A percentile compares a stretch with the other conserved stretches of the same genome.
Conservation (phyloP, 2,888 invertebrate genomes). For the Nymphalis polychloros region DNA sequence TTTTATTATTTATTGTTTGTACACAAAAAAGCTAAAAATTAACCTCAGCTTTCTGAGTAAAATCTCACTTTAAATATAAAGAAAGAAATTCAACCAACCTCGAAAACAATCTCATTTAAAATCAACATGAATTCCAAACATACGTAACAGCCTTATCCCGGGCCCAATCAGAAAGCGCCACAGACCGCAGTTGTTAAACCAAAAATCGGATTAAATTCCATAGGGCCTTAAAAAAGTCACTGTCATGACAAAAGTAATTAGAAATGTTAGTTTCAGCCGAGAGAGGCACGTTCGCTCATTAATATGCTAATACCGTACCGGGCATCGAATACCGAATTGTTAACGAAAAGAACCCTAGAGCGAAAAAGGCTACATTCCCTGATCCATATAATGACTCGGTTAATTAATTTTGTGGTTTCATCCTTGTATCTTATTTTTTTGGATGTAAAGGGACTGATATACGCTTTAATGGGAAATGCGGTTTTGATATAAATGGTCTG, state of each 20-base stretch:
- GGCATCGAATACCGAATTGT: constrained; percentile 59
- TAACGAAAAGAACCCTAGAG: constrained; percentile 46
- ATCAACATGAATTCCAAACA: constrained; percentile 7
- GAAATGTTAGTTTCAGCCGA: constrained; percentile 33
- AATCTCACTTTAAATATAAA: no score
- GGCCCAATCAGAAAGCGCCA: constrained; percentile 10
- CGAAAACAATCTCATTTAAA: constrained; percentile 6
- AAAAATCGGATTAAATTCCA: constrained; percentile 16
- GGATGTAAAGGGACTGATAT: constrained; percentile 8
- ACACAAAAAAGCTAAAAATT: no score
- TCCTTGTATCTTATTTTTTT: constrained; percentile 10
- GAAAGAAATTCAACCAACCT: not conserved
- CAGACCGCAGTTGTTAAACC: constrained; percentile 16
- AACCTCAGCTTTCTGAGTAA: no score
- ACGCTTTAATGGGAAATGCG: constrained; percentile 6
- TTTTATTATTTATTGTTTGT: no score
- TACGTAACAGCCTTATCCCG: constrained; percentile 6
- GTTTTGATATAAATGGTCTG: constrained; percentile 5
- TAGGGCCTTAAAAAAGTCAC: constrained; percentile 22
- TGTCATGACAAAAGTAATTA: constrained; percentile 31
- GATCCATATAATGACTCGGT: constrained; percentile 13
- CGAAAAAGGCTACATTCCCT: constrained; percentile 19
- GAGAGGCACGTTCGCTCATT: constrained; percentile 58
- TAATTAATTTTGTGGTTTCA: constrained; percentile 27
- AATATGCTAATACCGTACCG: constrained; percentile 69